Percentiles rank a stretch among this genome's conserved stretches.
These are phyloP conservation scores for Struthio camelus DNA, from an alignment of 2,113 vertebrate species.

Conservation along the genomic window DNA sequence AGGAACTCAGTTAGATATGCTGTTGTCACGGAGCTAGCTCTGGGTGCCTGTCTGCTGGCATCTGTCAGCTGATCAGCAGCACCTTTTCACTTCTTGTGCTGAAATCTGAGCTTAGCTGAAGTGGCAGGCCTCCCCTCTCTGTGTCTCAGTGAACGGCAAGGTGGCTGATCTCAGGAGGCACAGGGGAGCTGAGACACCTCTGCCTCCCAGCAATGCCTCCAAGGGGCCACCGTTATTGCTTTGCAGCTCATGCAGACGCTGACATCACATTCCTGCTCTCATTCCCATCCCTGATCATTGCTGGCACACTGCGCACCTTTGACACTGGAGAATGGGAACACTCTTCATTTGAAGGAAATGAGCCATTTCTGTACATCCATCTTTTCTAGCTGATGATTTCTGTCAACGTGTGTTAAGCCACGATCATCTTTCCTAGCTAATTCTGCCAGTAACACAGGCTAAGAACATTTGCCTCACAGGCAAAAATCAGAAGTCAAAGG, in stretches of 20 bases:
- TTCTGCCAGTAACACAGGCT: not conserved
- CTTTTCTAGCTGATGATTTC: not conserved
- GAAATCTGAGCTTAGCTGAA: not conserved
- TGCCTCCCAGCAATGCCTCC: not conserved
- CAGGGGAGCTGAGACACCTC: accelerated
- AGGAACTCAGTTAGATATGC: not conserved
- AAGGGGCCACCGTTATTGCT: not conserved
- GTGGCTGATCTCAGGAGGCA: not conserved
- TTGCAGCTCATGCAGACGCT: not conserved
- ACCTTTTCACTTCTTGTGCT: not conserved
- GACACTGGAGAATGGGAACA: not conserved
- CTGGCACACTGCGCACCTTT: not conserved
- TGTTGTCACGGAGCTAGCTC: not conserved
- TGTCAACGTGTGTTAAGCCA: not conserved
- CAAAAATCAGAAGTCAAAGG: not conserved
- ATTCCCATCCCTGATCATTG: not conserved
- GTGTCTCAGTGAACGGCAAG: not conserved
- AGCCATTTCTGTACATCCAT: not conserved
- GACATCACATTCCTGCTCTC: not conserved
- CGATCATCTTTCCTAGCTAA: not conserved
- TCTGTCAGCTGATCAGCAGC: not conserved
- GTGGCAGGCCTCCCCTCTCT: not conserved
- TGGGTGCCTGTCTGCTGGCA: not conserved
- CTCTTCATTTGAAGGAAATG: not conserved
- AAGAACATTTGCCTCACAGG: not conserved